phyloP scores from a whole-genome alignment of 2,113 vertebrate genomes.

The Nanorana parkeri region DNA sequence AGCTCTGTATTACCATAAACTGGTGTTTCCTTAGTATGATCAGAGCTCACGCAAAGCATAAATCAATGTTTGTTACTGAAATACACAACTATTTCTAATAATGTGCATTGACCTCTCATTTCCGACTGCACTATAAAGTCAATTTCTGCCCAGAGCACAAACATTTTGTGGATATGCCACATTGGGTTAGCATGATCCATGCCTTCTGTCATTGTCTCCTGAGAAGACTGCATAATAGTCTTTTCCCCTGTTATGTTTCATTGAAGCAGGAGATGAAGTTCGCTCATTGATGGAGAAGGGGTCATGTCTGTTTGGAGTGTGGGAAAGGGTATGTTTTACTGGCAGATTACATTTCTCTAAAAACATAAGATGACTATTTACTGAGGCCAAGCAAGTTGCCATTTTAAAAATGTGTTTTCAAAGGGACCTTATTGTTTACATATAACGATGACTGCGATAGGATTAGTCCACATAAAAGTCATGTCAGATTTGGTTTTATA shows the following conservation, averaged over 20 bases:
- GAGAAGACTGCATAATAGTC: conserved; percentile 4
- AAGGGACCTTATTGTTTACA: too few relatives aligned
- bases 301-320: conserved; percentile 20
- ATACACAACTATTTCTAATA: conserved; percentile 12
- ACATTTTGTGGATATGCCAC: conserved; percentile 16
- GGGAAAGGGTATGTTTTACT: background rate
- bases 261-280: background rate
- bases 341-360: background rate
- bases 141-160: conserved; percentile 5
- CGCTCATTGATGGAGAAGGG: conserved; percentile 3
- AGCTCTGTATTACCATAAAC: background rate
- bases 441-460: too few relatives aligned
- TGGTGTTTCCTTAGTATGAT: conserved; percentile 5
- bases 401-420: too few relatives aligned
- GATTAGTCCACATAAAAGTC: too few relatives aligned
- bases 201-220: conserved; percentile 8
- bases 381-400: background rate
- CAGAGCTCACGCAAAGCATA: background rate
- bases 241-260: background rate
- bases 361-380: background rate
- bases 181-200: conserved; percentile 28
- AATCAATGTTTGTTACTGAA: conserved; percentile 12
- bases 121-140: background rate
- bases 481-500: too few relatives aligned
- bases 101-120: conserved; percentile 3